Conservation (phyloP, 2,113 vertebrate genomes). For the Vulpes ferrilata region DNA sequence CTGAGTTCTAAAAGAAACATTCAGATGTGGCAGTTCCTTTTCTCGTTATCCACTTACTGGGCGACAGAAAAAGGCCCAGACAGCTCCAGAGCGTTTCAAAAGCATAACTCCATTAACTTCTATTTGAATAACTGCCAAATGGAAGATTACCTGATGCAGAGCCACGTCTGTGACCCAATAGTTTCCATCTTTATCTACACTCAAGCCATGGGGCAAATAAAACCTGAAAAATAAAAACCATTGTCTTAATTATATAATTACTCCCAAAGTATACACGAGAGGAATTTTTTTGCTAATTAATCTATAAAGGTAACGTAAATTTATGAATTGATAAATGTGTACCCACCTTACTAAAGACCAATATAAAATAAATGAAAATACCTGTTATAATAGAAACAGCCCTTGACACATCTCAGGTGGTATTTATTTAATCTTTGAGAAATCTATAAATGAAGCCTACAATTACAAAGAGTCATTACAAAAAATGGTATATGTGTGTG, state of each 20-base stretch:
- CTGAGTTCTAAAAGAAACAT: conserved; percentile 2
- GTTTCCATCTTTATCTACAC: conserved; percentile 93
- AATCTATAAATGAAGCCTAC: neutral
- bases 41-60: neutral
- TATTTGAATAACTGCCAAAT: neutral
- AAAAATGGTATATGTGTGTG: neutral
- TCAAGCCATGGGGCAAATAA: conserved; percentile 97
- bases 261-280: neutral
- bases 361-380: conserved; percentile 46
- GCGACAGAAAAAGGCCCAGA: neutral
- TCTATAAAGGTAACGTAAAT: neutral
- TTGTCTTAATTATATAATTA: neutral
- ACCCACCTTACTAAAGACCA: neutral
- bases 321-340: neutral
- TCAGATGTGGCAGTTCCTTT: neutral
- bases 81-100: neutral
- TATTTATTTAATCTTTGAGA: conserved; percentile 33
- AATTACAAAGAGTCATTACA: neutral
- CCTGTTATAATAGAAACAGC: neutral
- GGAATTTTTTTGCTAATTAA: neutral
- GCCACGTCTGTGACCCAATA: conserved; percentile 99
- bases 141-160: conserved; percentile 95
- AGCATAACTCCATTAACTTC: neutral
- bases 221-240: conserved; percentile 90
- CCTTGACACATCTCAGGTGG: neutral